These are phyloP conservation scores for Macrocentrus cingulum DNA, from an alignment of 1,140 invertebrate species.

Conservation along the genomic window DNA sequence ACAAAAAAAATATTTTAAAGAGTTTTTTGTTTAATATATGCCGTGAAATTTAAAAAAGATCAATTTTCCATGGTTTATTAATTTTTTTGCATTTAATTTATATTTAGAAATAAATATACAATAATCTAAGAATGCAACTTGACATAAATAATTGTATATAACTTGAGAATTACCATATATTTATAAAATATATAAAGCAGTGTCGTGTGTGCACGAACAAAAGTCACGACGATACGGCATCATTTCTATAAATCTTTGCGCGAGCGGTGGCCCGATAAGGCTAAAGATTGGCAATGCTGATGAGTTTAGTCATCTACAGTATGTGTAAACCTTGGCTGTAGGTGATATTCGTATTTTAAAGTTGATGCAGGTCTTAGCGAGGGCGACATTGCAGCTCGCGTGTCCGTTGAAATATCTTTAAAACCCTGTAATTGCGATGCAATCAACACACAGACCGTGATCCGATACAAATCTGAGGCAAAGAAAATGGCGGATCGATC, in stretches of 20 bases:
- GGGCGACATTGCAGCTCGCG: slow-evolving; percentile 35
- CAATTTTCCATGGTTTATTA: too few relatives aligned
- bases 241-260: slow-evolving; percentile 43
- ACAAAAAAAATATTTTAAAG: too few relatives aligned
- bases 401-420: slow-evolving; percentile 55
- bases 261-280: slow-evolving; percentile 38
- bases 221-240: slow-evolving; percentile 38
- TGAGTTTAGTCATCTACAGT: not conserved
- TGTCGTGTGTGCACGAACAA: slow-evolving; percentile 6
- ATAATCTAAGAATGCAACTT: too few relatives aligned
- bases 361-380: not conserved
- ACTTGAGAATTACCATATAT: not conserved
- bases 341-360: not conserved
- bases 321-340: not conserved
- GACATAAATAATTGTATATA: not conserved
- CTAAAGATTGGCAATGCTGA: slow-evolving; percentile 34
- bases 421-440: slow-evolving; percentile 53
- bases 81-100: too few relatives aligned
- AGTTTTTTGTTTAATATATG: too few relatives aligned
- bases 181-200: not conserved
- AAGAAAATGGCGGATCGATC: not conserved
- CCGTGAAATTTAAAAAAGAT: too few relatives aligned
- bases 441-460: slow-evolving; percentile 52
- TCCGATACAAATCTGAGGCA: slow-evolving; percentile 50
- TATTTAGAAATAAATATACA: too few relatives aligned